phyloP scores from a whole-genome alignment of 2,113 vertebrate species.

The Megatriorchis doriae region DNA sequence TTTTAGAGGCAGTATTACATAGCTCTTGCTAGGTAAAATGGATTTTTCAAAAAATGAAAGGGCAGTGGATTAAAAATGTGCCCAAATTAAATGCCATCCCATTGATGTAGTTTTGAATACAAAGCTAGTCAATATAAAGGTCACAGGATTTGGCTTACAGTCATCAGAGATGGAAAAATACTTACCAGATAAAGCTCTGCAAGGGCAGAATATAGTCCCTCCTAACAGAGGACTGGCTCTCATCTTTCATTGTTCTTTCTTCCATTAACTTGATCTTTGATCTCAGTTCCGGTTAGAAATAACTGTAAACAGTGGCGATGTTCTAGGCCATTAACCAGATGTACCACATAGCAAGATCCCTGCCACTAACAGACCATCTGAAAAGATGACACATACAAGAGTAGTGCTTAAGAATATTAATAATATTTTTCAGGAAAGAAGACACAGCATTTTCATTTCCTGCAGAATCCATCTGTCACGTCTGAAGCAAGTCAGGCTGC shows the following conservation, averaged over 20 bases:
- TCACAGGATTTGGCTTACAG: background rate
- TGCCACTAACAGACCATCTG: background rate
- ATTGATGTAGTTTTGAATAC: background rate
- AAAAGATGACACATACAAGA: background rate
- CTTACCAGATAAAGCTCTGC: background rate
- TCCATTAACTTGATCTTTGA: constrained; percentile 34
- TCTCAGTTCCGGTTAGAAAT: constrained; percentile 37
- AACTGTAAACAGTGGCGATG: constrained; percentile 6
- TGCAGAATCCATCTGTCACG: background rate
- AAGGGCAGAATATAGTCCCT: background rate
- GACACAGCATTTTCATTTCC: background rate
- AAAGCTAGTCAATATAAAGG: background rate
- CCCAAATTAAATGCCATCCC: background rate
- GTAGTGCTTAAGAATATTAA: background rate
- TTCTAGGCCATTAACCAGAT: constrained; percentile 14
- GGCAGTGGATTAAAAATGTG: background rate
- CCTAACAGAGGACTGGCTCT: background rate
- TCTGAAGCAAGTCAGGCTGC: background rate
- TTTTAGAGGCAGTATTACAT: background rate
- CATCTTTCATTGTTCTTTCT: constrained; percentile 20
- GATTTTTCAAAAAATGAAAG: background rate
- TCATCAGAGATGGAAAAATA: background rate
- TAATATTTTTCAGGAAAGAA: background rate
- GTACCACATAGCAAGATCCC: background rate
- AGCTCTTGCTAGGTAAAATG: background rate